Base-by-base conservation (phyloP, 2,113 vertebrate genomes). In the Girardinichthys multiradiatus region DNA sequence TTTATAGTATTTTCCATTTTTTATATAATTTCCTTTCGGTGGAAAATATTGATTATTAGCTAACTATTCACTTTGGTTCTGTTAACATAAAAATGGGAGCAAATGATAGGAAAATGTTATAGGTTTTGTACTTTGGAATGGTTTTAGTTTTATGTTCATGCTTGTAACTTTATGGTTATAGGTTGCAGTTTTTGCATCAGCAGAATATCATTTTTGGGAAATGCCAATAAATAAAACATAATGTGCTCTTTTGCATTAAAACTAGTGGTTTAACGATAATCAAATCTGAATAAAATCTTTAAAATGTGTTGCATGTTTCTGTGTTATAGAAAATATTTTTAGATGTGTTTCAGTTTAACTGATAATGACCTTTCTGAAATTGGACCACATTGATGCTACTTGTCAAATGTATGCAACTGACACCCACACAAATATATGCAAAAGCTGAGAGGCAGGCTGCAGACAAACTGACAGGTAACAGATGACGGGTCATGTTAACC, bases 41-140 rank as follows among this genome's bases (percentile, higher is more conserved):
- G 35, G 0, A 30, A 19, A 45, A 31, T 19, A 64, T 72, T 48
- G 70, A 66, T 45, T 13, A 68, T 74, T 37, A 68, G 48, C 48
- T 57, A n/a, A 39, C 2, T 2, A 27, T 74, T 57, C n/a, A 14
- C n/a, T 65, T 54, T 73, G 58, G 0, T 37, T 68, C 1, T 27
- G 33, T 31, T 70, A 33, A 31, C 27, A 60, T 3, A 64, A 30
- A 57, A 5, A n/a, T 26, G 14, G 4, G 15, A 4, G 26, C 9
- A 21, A 59, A 15, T 19, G 21, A 68, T n/a, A 28, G 26, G 35
- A 77, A n/a, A 15, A 4, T 27, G 19, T 3, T n/a, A 24, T 24
- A 24, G 59, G 19, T 33, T 65, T 60, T 60, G 29, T n/a, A n/a
- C 9, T 57, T 33, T 37, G 31, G 17, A 31, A 33, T 62, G 30